Conservation (phyloP, 2,797 vertebrate species). For the Argyrosomus regius region DNA sequence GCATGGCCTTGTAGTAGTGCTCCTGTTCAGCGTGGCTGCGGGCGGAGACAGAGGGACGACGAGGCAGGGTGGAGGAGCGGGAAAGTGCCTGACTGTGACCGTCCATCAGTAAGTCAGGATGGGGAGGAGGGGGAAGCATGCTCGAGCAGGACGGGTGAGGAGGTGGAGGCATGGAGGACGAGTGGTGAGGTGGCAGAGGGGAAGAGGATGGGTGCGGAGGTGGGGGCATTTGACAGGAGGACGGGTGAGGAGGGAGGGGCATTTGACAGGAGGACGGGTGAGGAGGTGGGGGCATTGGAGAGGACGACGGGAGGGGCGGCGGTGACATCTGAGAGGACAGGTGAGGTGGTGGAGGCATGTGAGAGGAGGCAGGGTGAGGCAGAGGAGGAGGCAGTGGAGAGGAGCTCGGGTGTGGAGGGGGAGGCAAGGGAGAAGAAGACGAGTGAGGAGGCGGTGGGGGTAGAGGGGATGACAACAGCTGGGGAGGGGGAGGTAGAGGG, state of each 20-base stretch:
- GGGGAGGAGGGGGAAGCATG: slow-evolving; percentile 77
- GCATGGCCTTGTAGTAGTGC: slow-evolving; percentile 93
- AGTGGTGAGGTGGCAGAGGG: slow-evolving; percentile 62
- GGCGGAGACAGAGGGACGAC: slow-evolving; percentile 82
- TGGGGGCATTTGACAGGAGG: slow-evolving; percentile 68
- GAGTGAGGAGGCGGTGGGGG: slow-evolving; percentile 67
- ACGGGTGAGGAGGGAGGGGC: slow-evolving; percentile 65
- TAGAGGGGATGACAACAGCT: slow-evolving; percentile 60
- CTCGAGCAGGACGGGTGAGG: slow-evolving; percentile 82
- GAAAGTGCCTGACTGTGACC: slow-evolving; percentile 79
- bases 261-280: slow-evolving; percentile 1
- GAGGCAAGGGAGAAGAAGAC: slow-evolving; percentile 64
- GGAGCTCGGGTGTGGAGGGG: slow-evolving; percentile 51
- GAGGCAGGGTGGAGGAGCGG: slow-evolving; percentile 89
- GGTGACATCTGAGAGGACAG: slow-evolving; percentile 78
- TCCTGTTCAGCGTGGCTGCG: slow-evolving; percentile 86
- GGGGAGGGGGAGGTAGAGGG: slow-evolving; percentile 73
- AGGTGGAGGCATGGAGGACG: slow-evolving; percentile 78
- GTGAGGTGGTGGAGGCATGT: slow-evolving; percentile 65
- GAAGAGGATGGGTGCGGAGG: slow-evolving; percentile 60
- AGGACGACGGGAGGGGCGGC: slow-evolving; percentile 53
- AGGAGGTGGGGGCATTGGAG: slow-evolving; percentile 46
- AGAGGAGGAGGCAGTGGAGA: slow-evolving; percentile 49
- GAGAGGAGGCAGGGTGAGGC: slow-evolving; percentile 75
- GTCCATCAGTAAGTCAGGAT: slow-evolving; percentile 86